phyloP scores from a whole-genome alignment of 2,888 invertebrate species.

The Dolichopus griseipennis region DNA sequence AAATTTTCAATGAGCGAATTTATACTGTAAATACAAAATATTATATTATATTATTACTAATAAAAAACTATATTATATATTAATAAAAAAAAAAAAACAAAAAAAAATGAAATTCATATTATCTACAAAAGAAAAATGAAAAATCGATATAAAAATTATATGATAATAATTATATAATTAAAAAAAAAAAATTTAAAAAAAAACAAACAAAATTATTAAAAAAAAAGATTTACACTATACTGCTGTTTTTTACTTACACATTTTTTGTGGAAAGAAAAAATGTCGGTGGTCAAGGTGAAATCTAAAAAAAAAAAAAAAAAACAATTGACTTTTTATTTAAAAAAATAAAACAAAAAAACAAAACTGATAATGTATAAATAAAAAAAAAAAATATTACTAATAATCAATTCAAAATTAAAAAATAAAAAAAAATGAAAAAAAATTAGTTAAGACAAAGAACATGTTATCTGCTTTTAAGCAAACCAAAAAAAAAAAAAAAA shows the following conservation, averaged over 20 bases:
- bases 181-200: neutral
- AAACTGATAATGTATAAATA: neutral
- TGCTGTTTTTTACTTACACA: neutral
- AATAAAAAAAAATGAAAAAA: no score
- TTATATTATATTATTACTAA: neutral
- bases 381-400: neutral
- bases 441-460: neutral
- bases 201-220: neutral
- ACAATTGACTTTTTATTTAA: neutral
- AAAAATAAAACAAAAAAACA: neutral
- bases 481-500: neutral
- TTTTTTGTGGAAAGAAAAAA: neutral
- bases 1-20: conserved; percentile 6
- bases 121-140: neutral
- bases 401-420: neutral
- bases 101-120: no score
- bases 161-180: neutral
- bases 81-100: no score
- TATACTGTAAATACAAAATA: neutral
- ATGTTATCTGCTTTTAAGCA: conserved; percentile 1
- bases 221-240: neutral
- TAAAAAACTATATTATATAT: no score
- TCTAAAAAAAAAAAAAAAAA: neutral
- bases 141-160: neutral
- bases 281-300: neutral